Percentiles rank a stretch among this genome's conserved stretches.
Conservation (phyloP, 2,888 invertebrate species). For the Danaus chrysippus region DNA sequence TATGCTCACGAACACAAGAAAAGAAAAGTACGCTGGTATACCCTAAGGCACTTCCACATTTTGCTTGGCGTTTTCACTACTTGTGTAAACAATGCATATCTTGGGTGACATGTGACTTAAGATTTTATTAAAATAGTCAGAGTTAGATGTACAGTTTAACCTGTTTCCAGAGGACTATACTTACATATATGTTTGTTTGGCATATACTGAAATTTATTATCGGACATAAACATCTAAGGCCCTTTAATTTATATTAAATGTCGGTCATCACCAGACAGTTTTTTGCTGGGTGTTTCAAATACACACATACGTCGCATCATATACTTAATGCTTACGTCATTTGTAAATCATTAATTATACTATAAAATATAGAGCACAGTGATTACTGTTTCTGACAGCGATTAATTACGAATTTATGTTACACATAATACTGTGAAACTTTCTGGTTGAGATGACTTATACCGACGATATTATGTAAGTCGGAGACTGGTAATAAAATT, state of each 20-base stretch:
- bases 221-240: too few species aligned
- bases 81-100: conserved; percentile 14
- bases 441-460: conserved; percentile 38
- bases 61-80: conserved; percentile 20
- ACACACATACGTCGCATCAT: not conserved
- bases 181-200: too few species aligned
- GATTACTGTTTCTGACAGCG: conserved; percentile 44
- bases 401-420: conserved; percentile 49
- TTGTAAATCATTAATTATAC: conserved; percentile 28
- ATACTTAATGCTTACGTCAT: conserved; percentile 11
- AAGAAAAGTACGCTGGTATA: conserved; percentile 26
- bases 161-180: not conserved
- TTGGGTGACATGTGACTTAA: conserved; percentile 13
- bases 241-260: not conserved
- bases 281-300: conserved; percentile 6
- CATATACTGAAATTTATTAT: too few species aligned
- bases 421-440: conserved; percentile 43
- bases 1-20: conserved; percentile 32
- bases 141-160: conserved; percentile 8
- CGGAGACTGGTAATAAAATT: not conserved
- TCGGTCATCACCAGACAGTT: not conserved
- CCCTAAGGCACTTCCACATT: conserved; percentile 24
- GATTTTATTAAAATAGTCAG: conserved; percentile 1
- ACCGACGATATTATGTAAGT: conserved; percentile 18
- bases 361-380: conserved; percentile 24